Base-by-base conservation (phyloP, 2,113 vertebrate genomes). In the Erinaceus europaeus region DNA sequence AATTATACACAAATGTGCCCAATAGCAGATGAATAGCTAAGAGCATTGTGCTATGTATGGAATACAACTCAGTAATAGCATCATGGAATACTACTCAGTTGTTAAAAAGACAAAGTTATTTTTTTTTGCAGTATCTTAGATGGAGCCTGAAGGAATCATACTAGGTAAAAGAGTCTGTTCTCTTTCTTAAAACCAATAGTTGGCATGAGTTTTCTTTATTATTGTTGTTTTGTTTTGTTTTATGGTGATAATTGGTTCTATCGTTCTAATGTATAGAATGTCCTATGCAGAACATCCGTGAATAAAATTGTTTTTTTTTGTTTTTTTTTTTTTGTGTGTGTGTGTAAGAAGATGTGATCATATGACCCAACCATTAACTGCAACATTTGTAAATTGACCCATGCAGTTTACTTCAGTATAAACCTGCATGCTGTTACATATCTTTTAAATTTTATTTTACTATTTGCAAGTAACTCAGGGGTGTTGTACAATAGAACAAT, bases 351-450 rank as follows among this genome's bases (percentile, higher is more conserved):
- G 29, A 2, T 61, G 10, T 36, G 34, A 73, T 74, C 42, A 52
- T 64, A 68, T 36, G 18, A 23, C 52, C 21, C 79, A 59, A 83
- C 8, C 15, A n/a, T 40, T 67, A 53, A 65, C 15, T 40, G 68
- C 79, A 90, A 73, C 34, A 36, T 72, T 77, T 81, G 20, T 44
- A 55, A 6, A 34, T 52, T 77, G 88, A 32, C 42, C 27, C 36
- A 17, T 29, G 13, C 78, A 36, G 15, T 82, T 91, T 68, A n/a
- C n/a, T 89, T 90, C 83, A 75, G 79, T 38, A 40, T 61, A 57
- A 77, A 80, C 53, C 62, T 72, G 8, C 50, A 86, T 88, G 44
- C 12, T 50, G 25, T 83, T 75, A 76, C 79, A 59, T 61, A 44
- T 12, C 40, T 69, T n/a, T 74, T n/a, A n/a, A n/a, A n/a, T n/a